These are phyloP conservation scores for Penaeus monodon DNA, from an alignment of 2,888 invertebrate species.

Conservation along the genomic window DNA sequence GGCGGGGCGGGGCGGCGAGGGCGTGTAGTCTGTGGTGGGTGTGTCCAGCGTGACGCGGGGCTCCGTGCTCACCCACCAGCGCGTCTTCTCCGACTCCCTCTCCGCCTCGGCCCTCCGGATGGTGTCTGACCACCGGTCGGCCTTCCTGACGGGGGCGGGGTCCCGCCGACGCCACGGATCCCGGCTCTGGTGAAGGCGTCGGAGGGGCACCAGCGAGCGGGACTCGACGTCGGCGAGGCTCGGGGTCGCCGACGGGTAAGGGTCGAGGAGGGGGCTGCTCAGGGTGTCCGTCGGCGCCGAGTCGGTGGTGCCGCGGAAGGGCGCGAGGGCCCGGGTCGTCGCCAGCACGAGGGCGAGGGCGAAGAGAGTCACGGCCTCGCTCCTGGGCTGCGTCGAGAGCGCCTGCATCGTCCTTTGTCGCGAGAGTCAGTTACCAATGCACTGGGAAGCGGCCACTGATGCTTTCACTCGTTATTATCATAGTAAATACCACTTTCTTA, in stretches of 20 bases:
- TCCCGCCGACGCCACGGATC: background rate
- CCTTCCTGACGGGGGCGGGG: constrained; percentile 25
- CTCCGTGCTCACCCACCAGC: background rate
- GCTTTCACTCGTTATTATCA: no score
- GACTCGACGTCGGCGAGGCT: background rate
- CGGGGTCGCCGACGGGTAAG: constrained; percentile 24
- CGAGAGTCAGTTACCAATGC: no score
- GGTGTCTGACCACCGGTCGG: constrained; percentile 33
- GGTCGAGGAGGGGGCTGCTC: background rate
- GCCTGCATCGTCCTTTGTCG: no score
- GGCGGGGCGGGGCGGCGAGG: no score
- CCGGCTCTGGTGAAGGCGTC: background rate
- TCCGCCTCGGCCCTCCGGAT: constrained; percentile 13
- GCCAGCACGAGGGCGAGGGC: background rate
- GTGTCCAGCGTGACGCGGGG: background rate
- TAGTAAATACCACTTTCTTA: no score
- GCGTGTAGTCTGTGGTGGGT: no score
- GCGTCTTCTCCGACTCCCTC: background rate
- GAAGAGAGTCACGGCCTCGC: background rate
- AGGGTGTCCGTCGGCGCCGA: background rate
- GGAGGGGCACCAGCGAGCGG: background rate
- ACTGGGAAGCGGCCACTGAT: no score
- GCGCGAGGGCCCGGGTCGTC: background rate
- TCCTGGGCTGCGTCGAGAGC: background rate
- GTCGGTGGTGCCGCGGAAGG: background rate